A percentile compares a stretch with the other conserved stretches of the same genome.
Evolutionary conservation across 2,888 invertebrate species (phyloP).

Genomic region (Galerucella calmariensis): DNA sequence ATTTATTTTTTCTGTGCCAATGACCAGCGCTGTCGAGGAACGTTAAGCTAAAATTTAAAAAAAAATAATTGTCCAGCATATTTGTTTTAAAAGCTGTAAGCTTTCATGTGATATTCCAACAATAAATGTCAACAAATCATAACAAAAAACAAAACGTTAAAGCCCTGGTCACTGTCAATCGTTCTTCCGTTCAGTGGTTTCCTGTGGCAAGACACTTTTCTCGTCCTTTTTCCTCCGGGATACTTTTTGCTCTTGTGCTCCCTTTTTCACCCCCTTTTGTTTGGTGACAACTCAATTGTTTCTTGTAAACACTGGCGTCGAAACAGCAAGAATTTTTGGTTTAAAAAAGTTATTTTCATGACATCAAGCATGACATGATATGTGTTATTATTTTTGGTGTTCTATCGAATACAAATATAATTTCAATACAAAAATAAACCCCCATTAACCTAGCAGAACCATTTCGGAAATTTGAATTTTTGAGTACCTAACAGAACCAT

Average conservation of each 20-base stretch:
- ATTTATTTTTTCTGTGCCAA: too few species aligned
- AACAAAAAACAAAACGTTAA: slow-evolving; percentile 21
- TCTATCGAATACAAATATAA: too few species aligned
- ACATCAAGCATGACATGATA: too few species aligned
- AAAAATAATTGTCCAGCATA: too few species aligned
- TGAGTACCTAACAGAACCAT: too few species aligned
- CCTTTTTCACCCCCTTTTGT: slow-evolving; percentile 29
- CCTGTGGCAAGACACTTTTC: slow-evolving; percentile 51
- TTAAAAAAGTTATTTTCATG: neutral
- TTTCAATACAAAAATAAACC: too few species aligned
- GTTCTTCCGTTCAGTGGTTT: slow-evolving; percentile 53
- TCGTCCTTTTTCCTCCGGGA: slow-evolving; percentile 33
- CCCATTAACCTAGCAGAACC: too few species aligned
- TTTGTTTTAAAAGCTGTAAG: too few species aligned
- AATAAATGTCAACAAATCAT: slow-evolving; percentile 47
- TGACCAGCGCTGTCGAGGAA: too few species aligned
- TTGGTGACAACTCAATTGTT: slow-evolving; percentile 35
- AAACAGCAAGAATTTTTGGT: neutral
- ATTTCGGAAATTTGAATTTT: too few species aligned
- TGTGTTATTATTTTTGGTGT: too few species aligned
- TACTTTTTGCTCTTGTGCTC: neutral
- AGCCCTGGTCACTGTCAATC: slow-evolving; percentile 48
- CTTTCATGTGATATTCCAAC: slow-evolving; percentile 28
- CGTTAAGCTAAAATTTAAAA: too few species aligned
- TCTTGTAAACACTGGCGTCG: slow-evolving; percentile 15